phyloP scores from a whole-genome alignment of 2,888 invertebrate genomes.

The Drosophila formosana region DNA sequence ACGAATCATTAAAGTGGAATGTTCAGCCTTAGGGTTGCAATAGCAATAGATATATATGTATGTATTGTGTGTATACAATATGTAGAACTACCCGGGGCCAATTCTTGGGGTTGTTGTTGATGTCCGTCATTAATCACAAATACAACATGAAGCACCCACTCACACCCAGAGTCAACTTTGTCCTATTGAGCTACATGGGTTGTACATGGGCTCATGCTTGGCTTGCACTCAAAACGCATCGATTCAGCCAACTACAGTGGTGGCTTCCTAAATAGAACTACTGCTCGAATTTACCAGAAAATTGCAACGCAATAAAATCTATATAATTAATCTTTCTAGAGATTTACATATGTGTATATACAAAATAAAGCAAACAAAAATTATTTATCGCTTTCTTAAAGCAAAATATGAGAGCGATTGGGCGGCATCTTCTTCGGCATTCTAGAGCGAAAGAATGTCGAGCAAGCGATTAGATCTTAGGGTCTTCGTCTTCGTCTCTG shows the following conservation, averaged over 20 bases:
- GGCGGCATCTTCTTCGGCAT: background rate
- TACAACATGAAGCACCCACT: constrained; percentile 19
- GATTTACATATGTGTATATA: background rate
- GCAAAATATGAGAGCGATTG: constrained; percentile 1
- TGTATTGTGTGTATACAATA: background rate
- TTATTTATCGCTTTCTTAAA: background rate
- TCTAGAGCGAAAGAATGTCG: constrained; percentile 9
- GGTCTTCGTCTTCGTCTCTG: background rate
- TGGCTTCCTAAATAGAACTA: constrained; percentile 7
- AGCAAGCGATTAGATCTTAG: constrained; percentile 6
- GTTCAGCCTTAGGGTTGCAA: constrained; percentile 11
- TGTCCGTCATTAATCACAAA: constrained; percentile 33
- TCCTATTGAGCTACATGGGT: constrained; percentile 19
- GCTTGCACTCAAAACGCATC: constrained; percentile 26
- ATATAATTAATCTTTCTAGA: background rate
- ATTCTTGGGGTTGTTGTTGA: constrained; percentile 44
- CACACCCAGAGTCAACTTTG: constrained; percentile 19
- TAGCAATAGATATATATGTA: constrained; percentile 21
- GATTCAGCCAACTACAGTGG: constrained; percentile 22
- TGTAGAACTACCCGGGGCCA: constrained; percentile 20
- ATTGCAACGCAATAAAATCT: too few species aligned
- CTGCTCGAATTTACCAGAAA: background rate
- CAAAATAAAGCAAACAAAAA: background rate
- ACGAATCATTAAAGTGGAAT: constrained; percentile 13
- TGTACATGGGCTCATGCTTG: constrained; percentile 6